A percentile compares a stretch with the other conserved stretches of the same genome.
Conservation (phyloP, 1,140 invertebrate species). For the Hyles euphorbiae region DNA sequence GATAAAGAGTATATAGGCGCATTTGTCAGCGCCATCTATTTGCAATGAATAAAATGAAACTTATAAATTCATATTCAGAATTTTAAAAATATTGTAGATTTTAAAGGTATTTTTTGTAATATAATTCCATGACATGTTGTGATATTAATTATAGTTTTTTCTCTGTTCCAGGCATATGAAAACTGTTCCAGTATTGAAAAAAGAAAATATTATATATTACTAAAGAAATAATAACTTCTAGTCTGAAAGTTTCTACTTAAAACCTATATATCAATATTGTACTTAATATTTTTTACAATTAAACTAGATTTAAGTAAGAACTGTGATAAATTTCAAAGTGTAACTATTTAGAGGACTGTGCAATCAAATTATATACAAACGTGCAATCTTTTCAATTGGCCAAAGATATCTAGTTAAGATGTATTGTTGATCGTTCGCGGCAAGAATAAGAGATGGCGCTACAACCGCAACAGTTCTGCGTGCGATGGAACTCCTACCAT, state of each 20-base stretch:
- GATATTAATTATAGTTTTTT: constrained; percentile 7
- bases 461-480: constrained; percentile 84
- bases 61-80: too few species aligned
- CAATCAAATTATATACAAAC: constrained; percentile 8
- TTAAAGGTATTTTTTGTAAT: too few species aligned
- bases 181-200: constrained; percentile 47
- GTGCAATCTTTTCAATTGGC: constrained; percentile 53
- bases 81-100: too few species aligned
- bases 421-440: constrained; percentile 11
- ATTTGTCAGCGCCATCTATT: too few species aligned
- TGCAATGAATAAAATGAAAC: too few species aligned
- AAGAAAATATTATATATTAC: constrained; percentile 34
- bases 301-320: constrained; percentile 28
- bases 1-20: too few species aligned
- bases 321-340: constrained; percentile 45
- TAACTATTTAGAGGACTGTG: constrained; percentile 1
- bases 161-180: constrained; percentile 45
- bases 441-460: constrained; percentile 60
- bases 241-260: constrained; percentile 67
- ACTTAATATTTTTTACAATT: constrained; percentile 22
- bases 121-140: too few species aligned
- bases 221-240: constrained; percentile 30
- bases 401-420: constrained; percentile 46
- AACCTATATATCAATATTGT: constrained; percentile 50
- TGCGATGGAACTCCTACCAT: constrained; percentile 93